Evolutionary conservation across 1,140 invertebrate species (phyloP), one percentile per base, ranked within the genome.

Genomic region (Leptinotarsa defecta): DNA sequence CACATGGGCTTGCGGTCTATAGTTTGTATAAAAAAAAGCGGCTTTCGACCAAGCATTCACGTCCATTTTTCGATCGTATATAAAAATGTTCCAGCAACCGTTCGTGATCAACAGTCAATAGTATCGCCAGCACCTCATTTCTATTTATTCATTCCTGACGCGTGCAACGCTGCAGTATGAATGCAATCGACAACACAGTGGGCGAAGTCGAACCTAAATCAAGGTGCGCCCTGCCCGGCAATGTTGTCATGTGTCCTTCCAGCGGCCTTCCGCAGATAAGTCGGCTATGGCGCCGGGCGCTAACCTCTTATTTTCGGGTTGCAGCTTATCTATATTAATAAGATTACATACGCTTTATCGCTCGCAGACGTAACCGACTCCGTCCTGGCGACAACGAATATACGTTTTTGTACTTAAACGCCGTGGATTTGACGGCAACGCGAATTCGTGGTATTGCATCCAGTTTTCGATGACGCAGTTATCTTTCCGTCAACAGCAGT

Each of bases 281-380:
- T 11, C 65, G 13, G 65, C 22, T 24, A 15, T 65, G 65, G 65
- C 65, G 65, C 65, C 65, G 65, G 65, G 65, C 65, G 65, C 22
- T 68, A 68, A 43, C 65, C 65, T 43, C 65, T 13, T 43, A 27
- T 57, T 57, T 57, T 68, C 65, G 24, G 27, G 43, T 68, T 27
- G 13, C 65, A 11, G 24, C 64, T 43, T 68, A 68, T 68, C 65
- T 68, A 68, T 68, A 68, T 68, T 68, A 68, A 68, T 68, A 68
- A 68, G 65, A 68, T 68, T 68, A 68, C 65, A 27, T n/a, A 64
- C 13, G 63, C 63, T 24, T 68, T 68, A 68, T 68, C 65, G 65
- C 65, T 17, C 2, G 13, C 65, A 43, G 65, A 68, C 65, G 65
- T 43, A 24, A 68, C 20, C 24, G 65, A 68, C 65, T 68, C 65